Evolutionary conservation across 1,140 invertebrate genomes (phyloP), one percentile per base, ranked within the genome.

Genomic region (Pentalonia nigronervosa): DNA sequence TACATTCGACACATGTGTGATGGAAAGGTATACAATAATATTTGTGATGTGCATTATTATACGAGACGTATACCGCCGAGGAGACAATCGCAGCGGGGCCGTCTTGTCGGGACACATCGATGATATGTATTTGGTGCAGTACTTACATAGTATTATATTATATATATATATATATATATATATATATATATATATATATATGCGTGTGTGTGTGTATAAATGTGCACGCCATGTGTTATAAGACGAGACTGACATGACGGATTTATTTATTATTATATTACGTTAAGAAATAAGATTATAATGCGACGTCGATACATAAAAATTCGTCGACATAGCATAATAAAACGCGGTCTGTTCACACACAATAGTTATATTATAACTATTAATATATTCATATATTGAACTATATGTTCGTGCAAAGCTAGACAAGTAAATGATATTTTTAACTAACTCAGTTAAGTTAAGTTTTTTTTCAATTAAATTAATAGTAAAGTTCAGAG

Each of bases 111-210:
- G 60, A 67, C 60, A 67, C 60, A 67, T 67, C 14, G 30, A 67
- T 76, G n/a, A 25, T 56, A 56, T 76, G n/a, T 76, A 53, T 76
- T 76, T 76, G 60, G 60, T 76, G n/a, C 60, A 76, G 60, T 76
- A 76, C 60, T 30, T 60, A 60, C 30, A 60, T 4, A 60, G 25
- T 7, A 76, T 17, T 2, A 67, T 4, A 20, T 4, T 67, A 67
- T 60, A n/a, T 67, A 67, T 67, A 67, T 17, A n/a, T 17, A 17
- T 67, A 30, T 67, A 6, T n/a, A n/a, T n/a, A 21, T 56, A 56
- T 11, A 8, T 21, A 21, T 20, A 6, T 3, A 2, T 21, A 21
- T 21, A 41, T 41, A 41, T 20, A n/a, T 53, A 21, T 53, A 14
- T 53, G 50, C 21, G 50, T 21, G 50, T 21, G 41, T 41, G 41